These are phyloP conservation scores for Enteromius paludinosus DNA, from an alignment of 2,797 vertebrate species.

Conservation along the genomic window DNA sequence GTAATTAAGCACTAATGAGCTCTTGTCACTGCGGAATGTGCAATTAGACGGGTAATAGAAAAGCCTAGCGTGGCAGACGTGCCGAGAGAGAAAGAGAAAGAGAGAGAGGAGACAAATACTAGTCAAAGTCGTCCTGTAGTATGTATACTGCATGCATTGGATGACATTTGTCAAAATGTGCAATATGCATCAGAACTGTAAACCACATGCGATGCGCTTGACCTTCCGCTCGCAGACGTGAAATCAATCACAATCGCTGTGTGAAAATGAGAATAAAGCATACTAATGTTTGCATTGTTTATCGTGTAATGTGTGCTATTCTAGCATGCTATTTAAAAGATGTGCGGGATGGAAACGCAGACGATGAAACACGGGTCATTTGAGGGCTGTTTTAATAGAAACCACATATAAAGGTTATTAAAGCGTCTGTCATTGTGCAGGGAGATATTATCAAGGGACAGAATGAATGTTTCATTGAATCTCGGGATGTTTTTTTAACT, in stretches of 20 bases:
- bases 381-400: neutral
- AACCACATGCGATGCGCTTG: slow-evolving; percentile 8
- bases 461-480: neutral
- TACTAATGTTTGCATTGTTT: neutral
- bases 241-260: slow-evolving; percentile 19
- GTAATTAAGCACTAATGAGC: slow-evolving; percentile 99
- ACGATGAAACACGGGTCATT: neutral
- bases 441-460: neutral
- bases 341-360: neutral
- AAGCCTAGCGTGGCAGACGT: slow-evolving; percentile 73
- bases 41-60: slow-evolving; percentile 94
- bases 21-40: slow-evolving; percentile 99
- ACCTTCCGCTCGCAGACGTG: neutral
- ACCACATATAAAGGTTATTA: neutral
- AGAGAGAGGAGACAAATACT: slow-evolving; percentile 48
- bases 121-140: neutral
- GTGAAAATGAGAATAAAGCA: neutral
- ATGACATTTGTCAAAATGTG: slow-evolving; percentile 14
- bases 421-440: neutral
- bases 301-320: neutral
- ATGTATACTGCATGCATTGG: neutral
- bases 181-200: neutral
- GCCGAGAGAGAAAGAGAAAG: slow-evolving; percentile 75
- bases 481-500: neutral
- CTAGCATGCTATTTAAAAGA: neutral